Evolutionary conservation across 2,113 vertebrate genomes (phyloP), one percentile per base, ranked within the genome.

Genomic region (Smithornis capensis): DNA sequence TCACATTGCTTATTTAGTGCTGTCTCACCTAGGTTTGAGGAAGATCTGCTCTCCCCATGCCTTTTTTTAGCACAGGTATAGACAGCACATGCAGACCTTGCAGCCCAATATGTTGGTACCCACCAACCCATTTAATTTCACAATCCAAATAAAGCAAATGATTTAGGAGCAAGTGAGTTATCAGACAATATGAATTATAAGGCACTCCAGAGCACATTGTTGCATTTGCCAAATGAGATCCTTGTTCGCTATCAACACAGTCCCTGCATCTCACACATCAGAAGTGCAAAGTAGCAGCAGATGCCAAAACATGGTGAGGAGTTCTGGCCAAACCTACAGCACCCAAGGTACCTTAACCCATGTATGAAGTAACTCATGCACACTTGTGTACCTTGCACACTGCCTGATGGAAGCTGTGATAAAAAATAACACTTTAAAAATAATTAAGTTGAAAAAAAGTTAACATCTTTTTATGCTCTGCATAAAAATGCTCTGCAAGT

Each of bases 351-450:
- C 40, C 29, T 89, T 33, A 55, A 79, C 12, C 22, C 23, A 18
- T 0, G 0, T 4, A 2, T 2, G 22, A 74, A 37, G 6, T 15
- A 28, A 23, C 8, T 35, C 3, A 3, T 0, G 3, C 42, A 25
- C 35, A 23, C 8, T 35, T 2, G 2, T 0, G 3, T 45, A 25
- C 35, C 14, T 67, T 47, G 18, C 18, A 31, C 13, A 17, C 14
- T 28, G 12, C 31, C 53, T n/a, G 37, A 35, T 15, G 11, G 31
- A 71, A 71, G 9, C 38, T 42, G 10, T 4, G 3, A 10, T 57
- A 86, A 47, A 38, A 73, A 73, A 25, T 19, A 47, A 14, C 4
- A 57, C 16, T 24, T 2, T 0, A 17, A 25, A 65, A 76, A 49
- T 2, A n/a, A 37, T 42, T 11, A n/a, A 21, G 3, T 23, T 45